Conservation (phyloP, 2,888 invertebrate genomes). For the Pomacea canaliculata region DNA sequence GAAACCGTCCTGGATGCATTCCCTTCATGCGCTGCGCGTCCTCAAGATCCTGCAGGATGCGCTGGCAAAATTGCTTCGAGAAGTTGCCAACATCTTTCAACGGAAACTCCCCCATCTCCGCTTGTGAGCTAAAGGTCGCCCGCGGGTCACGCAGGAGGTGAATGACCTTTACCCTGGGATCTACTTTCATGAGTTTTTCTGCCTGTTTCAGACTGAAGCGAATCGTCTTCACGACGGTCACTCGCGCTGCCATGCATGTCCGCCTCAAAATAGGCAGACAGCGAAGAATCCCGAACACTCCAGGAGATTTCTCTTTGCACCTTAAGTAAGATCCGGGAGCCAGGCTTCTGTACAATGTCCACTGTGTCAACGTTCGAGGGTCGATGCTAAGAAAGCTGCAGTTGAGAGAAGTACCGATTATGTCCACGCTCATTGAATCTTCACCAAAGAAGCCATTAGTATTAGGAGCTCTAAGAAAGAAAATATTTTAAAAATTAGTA, state of each 20-base stretch:
- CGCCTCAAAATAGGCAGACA: constrained; percentile 14
- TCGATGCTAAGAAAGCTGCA: constrained; percentile 14
- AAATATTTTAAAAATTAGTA: background rate
- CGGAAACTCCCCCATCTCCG: constrained; percentile 6
- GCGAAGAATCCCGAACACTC: background rate
- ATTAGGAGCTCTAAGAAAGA: background rate
- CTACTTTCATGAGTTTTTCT: background rate
- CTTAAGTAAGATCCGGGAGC: background rate
- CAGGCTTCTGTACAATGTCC: constrained; percentile 3
- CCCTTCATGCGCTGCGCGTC: background rate
- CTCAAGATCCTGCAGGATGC: constrained; percentile 10
- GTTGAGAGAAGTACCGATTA: background rate
- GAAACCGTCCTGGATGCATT: constrained; percentile 9
- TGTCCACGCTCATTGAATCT: background rate
- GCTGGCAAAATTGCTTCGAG: constrained; percentile 8
- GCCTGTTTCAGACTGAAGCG: constrained; percentile 20
- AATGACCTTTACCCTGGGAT: constrained; percentile 22
- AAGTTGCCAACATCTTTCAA: background rate
- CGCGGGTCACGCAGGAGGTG: constrained; percentile 26
- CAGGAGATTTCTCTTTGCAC: background rate
- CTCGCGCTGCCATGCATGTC: background rate
- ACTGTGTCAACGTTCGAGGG: constrained; percentile 15
- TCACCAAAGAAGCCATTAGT: background rate
- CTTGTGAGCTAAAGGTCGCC: constrained; percentile 14
- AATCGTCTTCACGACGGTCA: constrained; percentile 19